Base-by-base conservation (phyloP, 2,888 invertebrate genomes). In the Nowickia ferox region DNA sequence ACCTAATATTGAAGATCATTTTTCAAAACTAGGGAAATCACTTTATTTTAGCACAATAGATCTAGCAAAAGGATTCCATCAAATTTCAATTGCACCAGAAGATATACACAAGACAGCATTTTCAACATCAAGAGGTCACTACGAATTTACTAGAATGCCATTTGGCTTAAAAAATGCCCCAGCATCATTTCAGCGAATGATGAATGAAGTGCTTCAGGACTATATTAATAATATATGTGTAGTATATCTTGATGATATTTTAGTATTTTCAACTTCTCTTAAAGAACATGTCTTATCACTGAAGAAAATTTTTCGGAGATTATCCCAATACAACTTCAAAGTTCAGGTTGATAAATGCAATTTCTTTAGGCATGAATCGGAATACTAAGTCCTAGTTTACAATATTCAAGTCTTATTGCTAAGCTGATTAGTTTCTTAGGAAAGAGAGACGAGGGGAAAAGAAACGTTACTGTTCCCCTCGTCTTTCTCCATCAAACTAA, bases 111-210 rank as follows among this genome's bases (percentile, higher is more conserved):
- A 68, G 15, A 51, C 68, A 19, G 48, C 44, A n/a, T 66, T 40
- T 61, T 42, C 59, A 5, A 57, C 57, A 1, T 11, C 17, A 46
- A 48, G 15, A 38, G 69, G 79, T 15, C 69, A 69, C 53, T 79
- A n/a, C 15, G 71, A 80, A 38, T 72, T 71, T 61, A 61, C 63
- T 6, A 42, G 66, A 44, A 77, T 77, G 77, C 46, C 66, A 9
- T 76, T 76, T 38, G 65, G 53, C 22, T 30, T 79, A 19, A 79
- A 79, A 38, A 71, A 79, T 53, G 79, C 38, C 0, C 79, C 79
- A 13, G 79, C 63, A 46, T 30, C 78, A 17, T 69, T 78, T 44
- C 48, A 78, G 40, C 30, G 59, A 17, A 78, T 53, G 61, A 69
- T 69, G 71, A 69, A 79, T 30, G 71, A 61, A 40, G 42, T 71